phyloP scores from a whole-genome alignment of 2,797 vertebrate species.

The Enoplosus armatus region DNA sequence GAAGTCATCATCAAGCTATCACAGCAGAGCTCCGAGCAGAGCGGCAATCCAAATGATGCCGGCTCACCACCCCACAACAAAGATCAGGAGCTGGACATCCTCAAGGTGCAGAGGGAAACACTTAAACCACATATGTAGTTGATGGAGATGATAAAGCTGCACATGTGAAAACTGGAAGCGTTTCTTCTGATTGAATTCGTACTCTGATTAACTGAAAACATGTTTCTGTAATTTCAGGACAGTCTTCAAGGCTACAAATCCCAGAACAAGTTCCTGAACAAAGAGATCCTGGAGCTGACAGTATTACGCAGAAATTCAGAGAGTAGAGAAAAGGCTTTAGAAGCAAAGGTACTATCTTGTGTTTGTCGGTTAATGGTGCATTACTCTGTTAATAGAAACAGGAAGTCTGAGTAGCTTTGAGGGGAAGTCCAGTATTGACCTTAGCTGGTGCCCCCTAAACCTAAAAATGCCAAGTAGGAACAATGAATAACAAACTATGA shows the following conservation, averaged over 20 bases:
- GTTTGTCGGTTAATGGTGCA: neutral
- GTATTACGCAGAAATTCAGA: conserved; percentile 93
- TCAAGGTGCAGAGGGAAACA: conserved; percentile 86
- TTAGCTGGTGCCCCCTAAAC: conserved; percentile 5
- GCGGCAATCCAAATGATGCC: conserved; percentile 58
- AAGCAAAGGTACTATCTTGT: conserved; percentile 89
- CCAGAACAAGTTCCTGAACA: conserved; percentile 98
- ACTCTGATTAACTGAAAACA: neutral
- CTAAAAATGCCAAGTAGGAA: conserved; percentile 16
- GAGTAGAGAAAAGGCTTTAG: conserved; percentile 89
- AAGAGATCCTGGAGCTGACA: conserved; percentile 97
- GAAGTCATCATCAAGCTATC: conserved; percentile 97
- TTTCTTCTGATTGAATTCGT: neutral
- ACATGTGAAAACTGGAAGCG: neutral
- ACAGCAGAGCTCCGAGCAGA: conserved; percentile 81
- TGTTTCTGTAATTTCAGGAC: conserved; percentile 86
- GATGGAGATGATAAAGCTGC: neutral
- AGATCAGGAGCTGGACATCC: conserved; percentile 90
- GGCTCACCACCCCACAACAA: conserved; percentile 55
- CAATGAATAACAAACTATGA: conserved; percentile 11
- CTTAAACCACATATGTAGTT: neutral
- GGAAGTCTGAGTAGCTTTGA: conserved; percentile 50
- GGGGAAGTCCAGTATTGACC: conserved; percentile 52
- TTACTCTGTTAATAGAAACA: conserved; percentile 45
- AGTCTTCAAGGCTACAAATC: conserved; percentile 96